Conservation (phyloP, 2,888 invertebrate genomes). For the Drosophila leonis region DNA sequence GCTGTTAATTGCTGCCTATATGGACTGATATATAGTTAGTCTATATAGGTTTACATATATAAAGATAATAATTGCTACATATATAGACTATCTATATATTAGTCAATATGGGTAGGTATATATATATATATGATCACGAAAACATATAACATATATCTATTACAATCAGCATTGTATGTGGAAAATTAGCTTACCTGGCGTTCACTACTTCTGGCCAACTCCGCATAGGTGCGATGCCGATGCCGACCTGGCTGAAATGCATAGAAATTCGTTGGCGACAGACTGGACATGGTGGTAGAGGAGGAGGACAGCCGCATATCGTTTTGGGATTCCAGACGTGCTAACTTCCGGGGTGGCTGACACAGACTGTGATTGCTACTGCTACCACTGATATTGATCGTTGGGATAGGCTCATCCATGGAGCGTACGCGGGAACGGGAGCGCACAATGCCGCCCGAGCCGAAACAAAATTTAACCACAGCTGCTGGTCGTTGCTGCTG, state of each 20-base stretch:
- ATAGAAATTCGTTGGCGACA: conserved; percentile 65
- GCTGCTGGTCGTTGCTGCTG: conserved; percentile 33
- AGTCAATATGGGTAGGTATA: no score
- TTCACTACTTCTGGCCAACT: conserved; percentile 23
- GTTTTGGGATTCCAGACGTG: conserved; percentile 49
- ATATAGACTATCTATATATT: no score
- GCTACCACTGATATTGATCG: conserved; percentile 21
- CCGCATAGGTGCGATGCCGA: conserved; percentile 67
- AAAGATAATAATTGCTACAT: no score
- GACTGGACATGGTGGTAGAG: conserved; percentile 33
- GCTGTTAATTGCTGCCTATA: no score
- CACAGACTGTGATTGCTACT: conserved; percentile 23
- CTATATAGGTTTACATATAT: no score
- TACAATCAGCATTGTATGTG: not conserved
- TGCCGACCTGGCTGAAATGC: conserved; percentile 68
- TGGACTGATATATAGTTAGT: no score
- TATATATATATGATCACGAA: not conserved
- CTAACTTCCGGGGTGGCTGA: conserved; percentile 55
- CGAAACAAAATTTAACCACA: conserved; percentile 25
- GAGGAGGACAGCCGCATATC: conserved; percentile 24
- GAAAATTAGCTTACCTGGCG: conserved; percentile 44
- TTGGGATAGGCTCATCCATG: conserved; percentile 50
- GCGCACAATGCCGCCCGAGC: conserved; percentile 33
- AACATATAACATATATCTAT: not conserved
- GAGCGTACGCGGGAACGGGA: conserved; percentile 56